Conservation (phyloP, 1,140 invertebrate genomes). For the Vollenhovia emeryi region DNA sequence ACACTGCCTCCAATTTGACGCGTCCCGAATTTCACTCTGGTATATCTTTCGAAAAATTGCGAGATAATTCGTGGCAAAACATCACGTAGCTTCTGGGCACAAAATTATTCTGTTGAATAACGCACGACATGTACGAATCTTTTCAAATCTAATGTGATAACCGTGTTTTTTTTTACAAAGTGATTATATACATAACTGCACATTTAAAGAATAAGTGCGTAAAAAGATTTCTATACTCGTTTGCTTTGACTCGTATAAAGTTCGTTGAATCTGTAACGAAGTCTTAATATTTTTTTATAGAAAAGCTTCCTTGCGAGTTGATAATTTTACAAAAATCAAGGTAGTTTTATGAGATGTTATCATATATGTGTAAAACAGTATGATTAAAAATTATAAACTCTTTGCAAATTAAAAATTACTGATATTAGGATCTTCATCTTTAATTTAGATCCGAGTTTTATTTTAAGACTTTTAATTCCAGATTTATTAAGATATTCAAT, state of each 20-base stretch:
- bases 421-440: too few relatives aligned
- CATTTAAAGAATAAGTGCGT: neutral
- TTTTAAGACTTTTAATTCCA: neutral
- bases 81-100: neutral
- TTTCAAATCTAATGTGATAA: conserved; percentile 2
- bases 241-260: neutral
- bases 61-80: conserved; percentile 30
- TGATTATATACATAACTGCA: neutral
- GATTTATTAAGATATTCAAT: neutral
- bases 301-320: neutral
- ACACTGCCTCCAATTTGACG: neutral
- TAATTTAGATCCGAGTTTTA: neutral
- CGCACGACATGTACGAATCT: neutral
- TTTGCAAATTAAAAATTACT: too few relatives aligned
- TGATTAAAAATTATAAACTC: neutral
- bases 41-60: conserved; percentile 19
- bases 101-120: conserved; percentile 58
- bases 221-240: conserved; percentile 17
- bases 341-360: neutral
- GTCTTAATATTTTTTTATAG: neutral
- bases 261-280: conserved; percentile 14
- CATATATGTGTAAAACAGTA: neutral
- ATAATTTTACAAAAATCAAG: neutral
- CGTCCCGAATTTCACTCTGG: conserved; percentile 34
- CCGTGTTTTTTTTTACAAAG: neutral